Percentiles rank a stretch among this genome's conserved stretches.
phyloP scores from a whole-genome alignment of 2,888 invertebrate genomes.

The Microplitis deprimator region DNA sequence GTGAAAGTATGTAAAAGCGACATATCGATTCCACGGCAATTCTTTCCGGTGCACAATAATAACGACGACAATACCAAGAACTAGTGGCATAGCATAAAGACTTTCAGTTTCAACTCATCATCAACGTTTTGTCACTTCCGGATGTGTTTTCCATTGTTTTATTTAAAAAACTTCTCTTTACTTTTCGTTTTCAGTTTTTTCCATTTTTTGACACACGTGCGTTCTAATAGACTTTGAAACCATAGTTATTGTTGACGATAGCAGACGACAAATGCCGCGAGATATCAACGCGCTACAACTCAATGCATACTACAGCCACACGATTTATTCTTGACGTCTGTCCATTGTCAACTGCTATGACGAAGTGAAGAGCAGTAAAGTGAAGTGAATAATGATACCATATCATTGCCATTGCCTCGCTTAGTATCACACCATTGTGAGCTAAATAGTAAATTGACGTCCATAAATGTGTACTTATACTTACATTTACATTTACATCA shows the following conservation, averaged over 20 bases:
- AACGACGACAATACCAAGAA: constrained; percentile 16
- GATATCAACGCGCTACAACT: neutral
- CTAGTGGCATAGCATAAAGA: neutral
- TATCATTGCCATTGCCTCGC: constrained; percentile 1
- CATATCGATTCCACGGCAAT: neutral
- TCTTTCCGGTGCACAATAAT: constrained; percentile 9
- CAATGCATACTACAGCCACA: neutral
- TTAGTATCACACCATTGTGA: too few relatives aligned
- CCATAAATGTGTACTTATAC: neutral
- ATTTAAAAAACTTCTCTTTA: neutral
- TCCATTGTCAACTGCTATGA: neutral
- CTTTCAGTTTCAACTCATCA: neutral
- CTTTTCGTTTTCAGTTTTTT: neutral
- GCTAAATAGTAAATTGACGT: constrained; percentile 24
- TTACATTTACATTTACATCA: neutral
- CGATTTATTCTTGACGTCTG: neutral
- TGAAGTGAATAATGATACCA: neutral
- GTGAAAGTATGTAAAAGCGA: neutral
- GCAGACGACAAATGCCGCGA: neutral
- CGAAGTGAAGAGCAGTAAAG: neutral
- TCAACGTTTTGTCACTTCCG: neutral
- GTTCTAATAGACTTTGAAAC: neutral
- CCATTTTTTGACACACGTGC: neutral
- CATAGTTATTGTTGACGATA: neutral
- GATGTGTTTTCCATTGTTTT: constrained; percentile 9